Evolutionary conservation across 1,140 invertebrate species (phyloP).

Genomic region (Drosophila sp.): DNA sequence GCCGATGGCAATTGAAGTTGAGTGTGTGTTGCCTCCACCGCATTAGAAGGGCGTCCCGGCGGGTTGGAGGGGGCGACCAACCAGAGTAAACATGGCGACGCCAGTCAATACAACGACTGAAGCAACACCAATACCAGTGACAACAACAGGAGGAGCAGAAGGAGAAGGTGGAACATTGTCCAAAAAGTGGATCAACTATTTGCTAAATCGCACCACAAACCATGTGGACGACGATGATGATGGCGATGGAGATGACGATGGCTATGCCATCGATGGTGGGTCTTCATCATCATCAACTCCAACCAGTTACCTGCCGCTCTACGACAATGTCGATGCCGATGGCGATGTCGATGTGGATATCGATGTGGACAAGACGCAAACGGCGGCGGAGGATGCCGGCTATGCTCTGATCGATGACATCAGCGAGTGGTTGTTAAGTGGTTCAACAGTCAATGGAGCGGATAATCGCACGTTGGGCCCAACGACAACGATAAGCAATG

Average conservation of each 20-base stretch:
- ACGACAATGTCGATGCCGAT: slow-evolving; percentile 47
- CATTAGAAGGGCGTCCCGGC: slow-evolving; percentile 37
- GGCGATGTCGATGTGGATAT: slow-evolving; percentile 22
- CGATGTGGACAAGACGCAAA: slow-evolving; percentile 42
- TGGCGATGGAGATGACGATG: slow-evolving; percentile 4
- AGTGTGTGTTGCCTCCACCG: slow-evolving; percentile 40
- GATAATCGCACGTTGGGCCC: slow-evolving; percentile 4
- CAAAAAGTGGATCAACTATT: slow-evolving; percentile 37
- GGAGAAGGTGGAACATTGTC: slow-evolving; percentile 27
- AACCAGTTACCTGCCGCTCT: slow-evolving; percentile 55
- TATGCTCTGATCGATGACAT: slow-evolving; percentile 72
- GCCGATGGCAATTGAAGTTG: slow-evolving; percentile 49
- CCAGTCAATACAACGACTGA: slow-evolving; percentile 15
- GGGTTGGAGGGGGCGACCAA: slow-evolving; percentile 13
- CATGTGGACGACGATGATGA: neutral
- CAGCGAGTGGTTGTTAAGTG: slow-evolving; percentile 66
- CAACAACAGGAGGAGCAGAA: slow-evolving; percentile 36
- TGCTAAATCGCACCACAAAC: slow-evolving; percentile 37
- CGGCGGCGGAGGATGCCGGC: slow-evolving; percentile 60
- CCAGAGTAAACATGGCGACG: slow-evolving; percentile 20
- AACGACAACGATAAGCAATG: slow-evolving; percentile 34
- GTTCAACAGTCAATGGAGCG: slow-evolving; percentile 12
- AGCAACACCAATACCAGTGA: slow-evolving; percentile 24
- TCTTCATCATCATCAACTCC: slow-evolving; percentile 42
- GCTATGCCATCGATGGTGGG: slow-evolving; percentile 5